Conservation (phyloP, 2,113 vertebrate genomes). For the Progne subis region DNA sequence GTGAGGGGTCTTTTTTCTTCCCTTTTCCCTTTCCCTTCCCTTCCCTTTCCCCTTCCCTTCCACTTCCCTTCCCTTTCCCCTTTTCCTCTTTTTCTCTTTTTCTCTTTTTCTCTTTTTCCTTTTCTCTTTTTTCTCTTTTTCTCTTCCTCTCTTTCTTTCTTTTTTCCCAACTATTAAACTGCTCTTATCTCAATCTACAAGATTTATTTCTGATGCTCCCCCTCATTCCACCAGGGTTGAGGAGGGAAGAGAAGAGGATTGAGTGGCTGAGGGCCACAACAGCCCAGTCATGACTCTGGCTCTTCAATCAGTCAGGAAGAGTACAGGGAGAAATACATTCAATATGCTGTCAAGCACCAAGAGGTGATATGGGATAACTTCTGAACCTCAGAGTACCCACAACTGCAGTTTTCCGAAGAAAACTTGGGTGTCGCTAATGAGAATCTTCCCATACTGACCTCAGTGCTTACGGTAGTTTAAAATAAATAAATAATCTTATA, state of each 20-base stretch:
- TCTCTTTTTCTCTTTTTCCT: no score
- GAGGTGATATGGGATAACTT: neutral
- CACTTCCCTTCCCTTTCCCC: no score
- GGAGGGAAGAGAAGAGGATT: no score
- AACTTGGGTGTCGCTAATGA: neutral
- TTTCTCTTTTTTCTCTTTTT: no score
- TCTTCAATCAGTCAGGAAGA: neutral
- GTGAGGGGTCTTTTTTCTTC: no score
- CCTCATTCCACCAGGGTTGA: neutral
- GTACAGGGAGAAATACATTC: neutral
- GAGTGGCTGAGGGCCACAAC: neutral
- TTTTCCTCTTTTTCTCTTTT: no score
- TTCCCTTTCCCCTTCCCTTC: no score
- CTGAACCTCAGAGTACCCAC: neutral
- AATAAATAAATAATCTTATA: neutral
- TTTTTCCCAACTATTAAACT: neutral
- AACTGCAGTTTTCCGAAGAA: neutral
- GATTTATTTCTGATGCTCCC: neutral
- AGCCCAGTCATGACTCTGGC: neutral
- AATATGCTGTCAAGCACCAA: neutral
- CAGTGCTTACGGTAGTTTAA: neutral
- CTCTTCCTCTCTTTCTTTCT: no score
- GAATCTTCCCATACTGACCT: neutral
- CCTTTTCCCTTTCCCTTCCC: no score
- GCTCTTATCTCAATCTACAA: neutral